phyloP scores from a whole-genome alignment of 2,797 vertebrate species.

The Crypturellus tataupa region DNA sequence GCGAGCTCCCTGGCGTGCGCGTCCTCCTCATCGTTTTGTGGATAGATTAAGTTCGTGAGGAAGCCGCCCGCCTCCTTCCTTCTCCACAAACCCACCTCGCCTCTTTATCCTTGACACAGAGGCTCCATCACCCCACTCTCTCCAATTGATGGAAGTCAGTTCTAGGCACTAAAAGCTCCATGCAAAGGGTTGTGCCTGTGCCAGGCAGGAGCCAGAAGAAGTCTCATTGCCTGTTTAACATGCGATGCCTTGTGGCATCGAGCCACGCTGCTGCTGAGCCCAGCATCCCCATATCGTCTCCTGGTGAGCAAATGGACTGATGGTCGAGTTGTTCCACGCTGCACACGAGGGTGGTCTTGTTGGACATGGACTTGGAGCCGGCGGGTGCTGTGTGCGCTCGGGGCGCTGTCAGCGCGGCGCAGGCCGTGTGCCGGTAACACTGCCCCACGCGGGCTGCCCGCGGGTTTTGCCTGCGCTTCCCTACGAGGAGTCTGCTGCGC shows the following conservation, averaged over 20 bases:
- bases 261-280: too few species aligned
- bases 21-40: neutral
- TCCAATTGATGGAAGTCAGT: neutral
- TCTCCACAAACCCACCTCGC: rapidly evolving
- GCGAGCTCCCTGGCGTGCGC: neutral
- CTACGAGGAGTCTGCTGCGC: neutral
- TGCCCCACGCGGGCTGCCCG: too few species aligned
- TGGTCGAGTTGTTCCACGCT: neutral
- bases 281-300: too few species aligned
- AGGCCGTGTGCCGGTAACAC: neutral
- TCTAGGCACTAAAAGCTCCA: neutral
- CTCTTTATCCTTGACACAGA: neutral
- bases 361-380: neutral
- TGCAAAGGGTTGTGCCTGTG: neutral
- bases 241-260: neutral
- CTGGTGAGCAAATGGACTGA: too few species aligned
- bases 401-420: rapidly evolving
- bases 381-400: neutral
- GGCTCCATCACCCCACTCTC: neutral
- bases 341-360: neutral
- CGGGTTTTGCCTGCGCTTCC: neutral
- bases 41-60: neutral
- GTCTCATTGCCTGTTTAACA: neutral
- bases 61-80: neutral
- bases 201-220: neutral